phyloP scores from a whole-genome alignment of 37 sponge, comb jelly and placozoan genomes.

The Halichondria panicea region DNA sequence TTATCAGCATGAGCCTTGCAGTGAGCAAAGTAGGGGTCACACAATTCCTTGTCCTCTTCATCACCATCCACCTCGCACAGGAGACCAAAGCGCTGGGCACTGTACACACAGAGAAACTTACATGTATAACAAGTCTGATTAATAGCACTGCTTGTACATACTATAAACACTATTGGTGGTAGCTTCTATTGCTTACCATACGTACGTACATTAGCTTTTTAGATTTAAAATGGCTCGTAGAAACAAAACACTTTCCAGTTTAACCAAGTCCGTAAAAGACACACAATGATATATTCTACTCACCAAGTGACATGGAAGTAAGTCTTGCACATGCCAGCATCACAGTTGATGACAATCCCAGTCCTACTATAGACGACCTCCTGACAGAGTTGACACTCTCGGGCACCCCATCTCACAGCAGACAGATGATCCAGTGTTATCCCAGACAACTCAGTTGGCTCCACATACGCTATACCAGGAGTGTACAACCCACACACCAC shows the following conservation, averaged over 20 bases:
- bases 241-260: too few species aligned
- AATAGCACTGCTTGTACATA: too few species aligned
- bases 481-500: constrained; percentile 85
- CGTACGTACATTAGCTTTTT: too few species aligned
- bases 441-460: constrained; percentile 57
- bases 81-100: constrained; percentile 86
- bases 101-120: constrained; percentile 18
- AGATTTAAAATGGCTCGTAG: too few species aligned
- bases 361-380: constrained; percentile 41
- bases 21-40: constrained; percentile 90
- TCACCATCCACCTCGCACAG: constrained; percentile 74
- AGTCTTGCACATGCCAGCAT: constrained; percentile 87
- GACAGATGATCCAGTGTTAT: constrained; percentile 72
- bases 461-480: constrained; percentile 75
- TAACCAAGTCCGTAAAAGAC: too few species aligned
- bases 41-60: constrained; percentile 47
- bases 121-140: too few species aligned
- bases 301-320: constrained; percentile 92
- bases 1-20: constrained; percentile 81
- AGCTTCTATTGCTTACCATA: too few species aligned
- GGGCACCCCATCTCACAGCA: constrained; percentile 62
- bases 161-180: too few species aligned
- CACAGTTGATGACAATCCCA: constrained; percentile 87
- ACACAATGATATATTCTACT: too few species aligned
- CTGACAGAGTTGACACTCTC: constrained; percentile 82